phyloP scores from a whole-genome alignment of 2,113 vertebrate genomes.

The Gallinago undulata region DNA sequence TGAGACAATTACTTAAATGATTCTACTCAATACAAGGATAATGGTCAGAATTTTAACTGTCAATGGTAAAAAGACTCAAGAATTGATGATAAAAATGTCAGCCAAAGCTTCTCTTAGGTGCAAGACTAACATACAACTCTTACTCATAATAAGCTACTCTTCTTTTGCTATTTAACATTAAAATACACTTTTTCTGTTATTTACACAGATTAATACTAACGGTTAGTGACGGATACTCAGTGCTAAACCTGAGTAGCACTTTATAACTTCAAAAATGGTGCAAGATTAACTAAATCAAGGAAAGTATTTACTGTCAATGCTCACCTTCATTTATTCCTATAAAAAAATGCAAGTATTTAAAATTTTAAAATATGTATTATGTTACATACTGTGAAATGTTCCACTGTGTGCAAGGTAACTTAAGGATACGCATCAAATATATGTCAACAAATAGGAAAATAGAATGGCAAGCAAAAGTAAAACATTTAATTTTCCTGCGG shows the following conservation, averaged over 20 bases:
- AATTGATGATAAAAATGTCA: neutral
- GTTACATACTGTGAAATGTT: neutral
- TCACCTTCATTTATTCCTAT: neutral
- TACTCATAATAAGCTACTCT: neutral
- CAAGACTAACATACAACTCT: neutral
- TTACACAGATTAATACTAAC: neutral
- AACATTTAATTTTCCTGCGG: neutral
- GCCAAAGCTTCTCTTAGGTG: neutral
- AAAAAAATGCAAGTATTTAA: neutral
- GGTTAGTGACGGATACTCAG: neutral
- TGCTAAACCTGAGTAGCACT: neutral
- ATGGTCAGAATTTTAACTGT: neutral
- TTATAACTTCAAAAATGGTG: neutral
- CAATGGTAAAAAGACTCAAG: neutral
- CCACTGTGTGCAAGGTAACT: neutral
- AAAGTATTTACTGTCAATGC: neutral
- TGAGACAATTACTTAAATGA: neutral
- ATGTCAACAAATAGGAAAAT: rapidly evolving
- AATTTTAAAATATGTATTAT: neutral
- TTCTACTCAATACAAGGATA: neutral
- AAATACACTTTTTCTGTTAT: neutral
- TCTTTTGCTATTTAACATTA: neutral
- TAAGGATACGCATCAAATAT: neutral
- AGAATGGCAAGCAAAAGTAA: neutral
- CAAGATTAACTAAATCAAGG: neutral